Evolutionary conservation across 2,888 invertebrate genomes (phyloP), one percentile per base, ranked within the genome.

Genomic region (Melangyna quadrimaculata): DNA sequence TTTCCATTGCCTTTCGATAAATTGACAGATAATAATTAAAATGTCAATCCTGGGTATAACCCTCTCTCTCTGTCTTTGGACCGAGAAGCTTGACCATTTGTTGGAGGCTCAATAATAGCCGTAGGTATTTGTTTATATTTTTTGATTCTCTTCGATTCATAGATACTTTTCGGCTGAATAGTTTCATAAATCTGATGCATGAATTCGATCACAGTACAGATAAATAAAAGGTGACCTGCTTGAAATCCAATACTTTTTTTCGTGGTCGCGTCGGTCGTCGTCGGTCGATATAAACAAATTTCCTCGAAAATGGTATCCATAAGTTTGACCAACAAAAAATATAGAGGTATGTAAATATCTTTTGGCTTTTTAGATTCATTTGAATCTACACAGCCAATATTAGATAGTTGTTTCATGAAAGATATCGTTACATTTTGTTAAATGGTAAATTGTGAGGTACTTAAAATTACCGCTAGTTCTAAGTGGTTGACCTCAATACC

Each of bases 11-110:
- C 29, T 61, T 59, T 71, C 51, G 65, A 78, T 78, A 80, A 78
- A 67, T 81, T 81, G 86, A 86, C 80, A 78, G 86, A 81, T 65
- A 70, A 81, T 86, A 80, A 86, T 86, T 86, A 86, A 86, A 86
- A 81, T 86, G 81, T 86, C 86, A 86, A 81, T 81, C 69, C n/a
- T n/a, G 77, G 71, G 70, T 79, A 69, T 78, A 67, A 53, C 67
- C 71, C 69, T 59, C 51, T 24, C 48, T 69, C 59, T 65, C 51
- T 24, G 55, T 69, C 59, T 65, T 27, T n/a, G 70, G 63, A 24
- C 37, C 37, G 35, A 48, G 29, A 19, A 43, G 61, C 59, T 57
- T 51, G 59, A 61, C 71, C 53, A 43, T 40, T 61, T 65, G 35
- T 22, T 72, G 22, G 67, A 24, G 37, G 45, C 72, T 72, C 51